Conservation (phyloP, 2,797 vertebrate species). For the Strix occidentalis region DNA sequence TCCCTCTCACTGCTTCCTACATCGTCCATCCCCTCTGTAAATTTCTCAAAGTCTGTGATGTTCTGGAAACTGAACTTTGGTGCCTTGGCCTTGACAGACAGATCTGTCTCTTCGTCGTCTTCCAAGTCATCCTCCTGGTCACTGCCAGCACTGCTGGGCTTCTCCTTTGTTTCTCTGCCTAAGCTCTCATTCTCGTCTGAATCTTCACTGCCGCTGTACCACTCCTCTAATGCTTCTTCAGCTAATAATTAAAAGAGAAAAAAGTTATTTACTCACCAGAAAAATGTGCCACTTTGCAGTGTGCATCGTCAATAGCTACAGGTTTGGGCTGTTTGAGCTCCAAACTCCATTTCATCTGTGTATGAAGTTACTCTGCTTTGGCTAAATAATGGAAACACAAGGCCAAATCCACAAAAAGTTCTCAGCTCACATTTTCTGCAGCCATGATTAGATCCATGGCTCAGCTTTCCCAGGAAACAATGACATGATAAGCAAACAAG, state of each 20-base stretch:
- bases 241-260: conserved; percentile 18
- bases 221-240: conserved; percentile 55
- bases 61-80: conserved; percentile 69
- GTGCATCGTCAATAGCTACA: accelerated
- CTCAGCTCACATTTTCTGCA: background rate
- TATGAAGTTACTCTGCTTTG: background rate
- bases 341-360: background rate
- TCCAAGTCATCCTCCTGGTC: conserved; percentile 25
- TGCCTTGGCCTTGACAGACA: background rate
- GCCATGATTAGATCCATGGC: background rate
- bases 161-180: conserved; percentile 9
- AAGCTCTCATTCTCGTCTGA: conserved; percentile 12
- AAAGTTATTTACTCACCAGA: background rate
- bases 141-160: conserved; percentile 13
- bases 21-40: conserved; percentile 86
- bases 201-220: conserved; percentile 35
- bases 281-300: background rate
- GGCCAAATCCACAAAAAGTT: background rate
- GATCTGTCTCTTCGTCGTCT: background rate
- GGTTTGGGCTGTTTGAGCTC: background rate
- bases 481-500: background rate
- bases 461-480: background rate
- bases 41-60: conserved; percentile 80
- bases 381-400: background rate
- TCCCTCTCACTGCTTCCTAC: conserved; percentile 77